Base-by-base conservation (phyloP, 2,888 invertebrate species). In the Cremastinae sp. region DNA sequence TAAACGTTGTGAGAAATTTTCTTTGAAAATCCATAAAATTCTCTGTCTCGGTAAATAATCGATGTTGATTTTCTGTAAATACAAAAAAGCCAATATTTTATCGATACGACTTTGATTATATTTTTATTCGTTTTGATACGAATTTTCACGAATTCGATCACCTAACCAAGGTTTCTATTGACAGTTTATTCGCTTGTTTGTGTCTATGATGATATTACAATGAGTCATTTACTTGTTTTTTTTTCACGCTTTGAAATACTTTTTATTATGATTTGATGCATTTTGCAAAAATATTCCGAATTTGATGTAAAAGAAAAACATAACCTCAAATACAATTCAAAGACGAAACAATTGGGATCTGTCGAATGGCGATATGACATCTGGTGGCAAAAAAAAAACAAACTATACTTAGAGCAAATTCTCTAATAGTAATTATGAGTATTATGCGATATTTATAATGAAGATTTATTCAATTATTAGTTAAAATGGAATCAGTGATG, bases 11-110 rank as follows among this genome's bases (percentile, higher is more conserved):
- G 53, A 79, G 68, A 74, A 81, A 61, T 58, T 41, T 71, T 79
- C 68, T 58, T 66, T 72, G 68, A 69, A 81, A 83, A 88, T 87
- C 87, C 76, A 72, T 79, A 56, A 78, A 87, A 87, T 87, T 84
- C 74, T 72, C 9, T 47, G 59, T 49, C 66, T 80, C 75, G 49
- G 51, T 58, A 16, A 75, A 66, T 59, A 58, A 71, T 77, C 71
- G 66, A 41, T 59, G 16, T 20, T 43, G 12, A 53, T 74, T 77
- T 56, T 70, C 41, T 56, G 65, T 36, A 78, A 81, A 82, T 85
- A 80, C 75, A 66, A 62, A 64, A 70, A 75, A 41, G 53, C 70
- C 69, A 68, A 47, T 28, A 8, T 8, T 58, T 71, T 43, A 2
- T 28, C 53, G 78, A 65, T 18, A 61, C 41, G 7, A 16, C 22